Evolutionary conservation across 37 sponge, comb jelly and placozoan species (phyloP).

Genomic region (Corticium candelabrum): DNA sequence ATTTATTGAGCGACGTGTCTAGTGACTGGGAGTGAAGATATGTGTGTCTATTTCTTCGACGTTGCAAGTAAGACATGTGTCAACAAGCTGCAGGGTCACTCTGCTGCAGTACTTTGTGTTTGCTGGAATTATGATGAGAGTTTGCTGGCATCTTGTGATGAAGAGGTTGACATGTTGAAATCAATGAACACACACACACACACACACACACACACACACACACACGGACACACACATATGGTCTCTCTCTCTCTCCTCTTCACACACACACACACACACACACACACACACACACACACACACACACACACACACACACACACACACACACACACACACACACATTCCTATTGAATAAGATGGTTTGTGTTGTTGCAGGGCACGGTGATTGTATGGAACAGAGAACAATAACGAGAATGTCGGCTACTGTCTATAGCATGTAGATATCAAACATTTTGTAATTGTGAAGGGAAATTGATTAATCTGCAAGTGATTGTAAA

Average conservation of each 20-base stretch:
- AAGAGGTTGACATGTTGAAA: constrained; percentile 28
- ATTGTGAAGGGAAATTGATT: too few relatives aligned
- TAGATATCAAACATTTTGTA: not conserved
- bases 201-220: too few relatives aligned
- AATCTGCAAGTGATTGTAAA: too few relatives aligned
- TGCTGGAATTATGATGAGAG: constrained; percentile 89
- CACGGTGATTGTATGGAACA: not conserved
- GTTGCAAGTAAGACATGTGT: constrained; percentile 39
- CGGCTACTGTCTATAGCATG: not conserved
- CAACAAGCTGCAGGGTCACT: constrained; percentile 76
- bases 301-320: too few relatives aligned
- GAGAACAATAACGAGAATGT: not conserved
- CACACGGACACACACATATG: too few relatives aligned
- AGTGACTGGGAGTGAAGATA: constrained; percentile 79
- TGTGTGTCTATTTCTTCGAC: constrained; percentile 73
- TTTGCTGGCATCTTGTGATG: constrained; percentile 77
- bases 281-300: too few relatives aligned
- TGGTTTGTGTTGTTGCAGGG: too few relatives aligned
- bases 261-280: not conserved
- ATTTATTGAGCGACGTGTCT: constrained; percentile 25
- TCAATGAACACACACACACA: too few relatives aligned
- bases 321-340: too few relatives aligned
- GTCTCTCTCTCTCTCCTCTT: too few relatives aligned
- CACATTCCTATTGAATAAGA: too few relatives aligned
- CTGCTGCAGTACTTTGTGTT: constrained; percentile 61